A percentile compares a stretch with the other conserved stretches of the same genome.
phyloP scores from a whole-genome alignment of 2,888 invertebrate species.

The Drosophila mercatorum region DNA sequence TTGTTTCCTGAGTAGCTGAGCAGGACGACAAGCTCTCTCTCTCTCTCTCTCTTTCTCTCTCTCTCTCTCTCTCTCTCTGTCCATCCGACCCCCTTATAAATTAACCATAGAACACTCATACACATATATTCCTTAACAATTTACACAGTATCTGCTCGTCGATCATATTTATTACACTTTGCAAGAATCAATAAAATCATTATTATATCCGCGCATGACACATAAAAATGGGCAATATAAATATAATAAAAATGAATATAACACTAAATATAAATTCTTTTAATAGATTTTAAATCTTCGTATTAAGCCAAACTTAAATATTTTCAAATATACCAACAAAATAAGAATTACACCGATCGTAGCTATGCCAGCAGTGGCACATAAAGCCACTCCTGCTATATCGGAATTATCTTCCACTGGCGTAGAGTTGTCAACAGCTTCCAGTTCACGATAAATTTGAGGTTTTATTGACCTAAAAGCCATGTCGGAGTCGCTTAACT shows the following conservation, averaged over 20 bases:
- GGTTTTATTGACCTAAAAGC: conserved; percentile 3
- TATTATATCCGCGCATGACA: background rate
- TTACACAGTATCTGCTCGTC: too few species aligned
- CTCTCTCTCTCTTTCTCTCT: too few species aligned
- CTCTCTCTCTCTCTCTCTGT: too few species aligned
- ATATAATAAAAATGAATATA: too few species aligned
- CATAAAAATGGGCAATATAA: background rate
- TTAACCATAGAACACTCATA: too few species aligned
- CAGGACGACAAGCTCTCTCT: too few species aligned
- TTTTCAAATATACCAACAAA: background rate
- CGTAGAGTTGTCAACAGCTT: conserved; percentile 14
- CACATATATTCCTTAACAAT: background rate
- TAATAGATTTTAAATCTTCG: too few species aligned
- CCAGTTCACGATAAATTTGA: background rate
- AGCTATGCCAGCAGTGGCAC: background rate
- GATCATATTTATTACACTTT: background rate
- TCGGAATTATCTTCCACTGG: background rate
- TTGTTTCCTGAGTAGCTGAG: too few species aligned
- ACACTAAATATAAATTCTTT: too few species aligned
- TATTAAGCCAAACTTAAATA: background rate
- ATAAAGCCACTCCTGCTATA: background rate
- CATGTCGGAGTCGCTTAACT: conserved; percentile 9
- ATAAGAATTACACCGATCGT: background rate
- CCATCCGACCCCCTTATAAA: too few species aligned
- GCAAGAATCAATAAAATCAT: background rate